Base-by-base conservation (phyloP, 2,113 vertebrate species). In the Brachyhypopomus occidentalis region DNA sequence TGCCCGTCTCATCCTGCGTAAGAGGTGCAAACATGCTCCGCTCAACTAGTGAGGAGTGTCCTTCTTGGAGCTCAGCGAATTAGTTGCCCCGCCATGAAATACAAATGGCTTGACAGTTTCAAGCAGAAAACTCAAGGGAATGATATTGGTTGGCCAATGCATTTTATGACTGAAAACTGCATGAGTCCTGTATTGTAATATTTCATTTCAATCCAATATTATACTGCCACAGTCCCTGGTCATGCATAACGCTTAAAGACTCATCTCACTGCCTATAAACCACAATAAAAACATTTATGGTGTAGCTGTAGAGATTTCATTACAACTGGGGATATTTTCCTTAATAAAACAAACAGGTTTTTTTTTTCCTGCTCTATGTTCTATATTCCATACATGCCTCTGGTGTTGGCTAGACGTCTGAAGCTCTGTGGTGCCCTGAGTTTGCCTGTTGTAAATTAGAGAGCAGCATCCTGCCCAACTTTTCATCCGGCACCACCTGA, bases 11-110 rank as follows among this genome's bases (percentile, higher is more conserved):
- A 8, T 11, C 5, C 25, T 30, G 20, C 27, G 25, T 17, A 17
- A 70, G 20, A 41, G 41, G 36, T 20, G 8, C 58, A 66, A 70
- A 84, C 34, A 20, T 22, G 59, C 55, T 80, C 38, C 64, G 22
- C 36, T 20, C 45, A 38, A 70, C n/a, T 58, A 73, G 59, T 6
- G 70, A 63, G 63, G 23, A 16, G 25, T 41, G 55, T 27, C 14
- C 34, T 58, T 20, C n/a, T 38, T 25, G 2, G 19, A 9, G 5
- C 56, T 17, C 6, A 20, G 20, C 5, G 64, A 4, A 67, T 12
- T 64, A 64, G 25, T 14, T 11, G 25, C 1, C 14, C 14, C 14
- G 14, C 14, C 5, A 17, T 64, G 5, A 34, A 34, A 64, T 5
- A 64, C 4, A 17, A 64, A 64, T 64, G n/a, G 14, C 25, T 16